Evolutionary conservation across 2,888 invertebrate species (phyloP), one percentile per base, ranked within the genome.

Genomic region (Athalia circularis): DNA sequence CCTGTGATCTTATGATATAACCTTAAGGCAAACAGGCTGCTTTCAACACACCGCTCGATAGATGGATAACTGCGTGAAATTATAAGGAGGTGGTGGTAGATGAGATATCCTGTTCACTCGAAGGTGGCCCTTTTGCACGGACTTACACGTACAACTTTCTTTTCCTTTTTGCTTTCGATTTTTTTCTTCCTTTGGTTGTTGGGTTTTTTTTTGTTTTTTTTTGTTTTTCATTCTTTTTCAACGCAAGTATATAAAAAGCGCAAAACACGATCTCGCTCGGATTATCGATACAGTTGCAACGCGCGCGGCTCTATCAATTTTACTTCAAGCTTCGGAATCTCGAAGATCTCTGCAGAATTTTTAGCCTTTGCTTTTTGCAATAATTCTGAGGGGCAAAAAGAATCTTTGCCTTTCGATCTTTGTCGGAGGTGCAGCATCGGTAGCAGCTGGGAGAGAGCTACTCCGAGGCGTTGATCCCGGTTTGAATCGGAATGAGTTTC

Each of bases 21-120:
- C 75, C 75, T 64, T 62, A 75, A 75, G 75, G 75, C 75, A 75
- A 75, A 75, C 62, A 75, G 75, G 75, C 75, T 75, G 75, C 75
- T 75, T 75, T 75, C 75, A 75, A 64, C 75, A 62, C 61, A 64
- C 62, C 75, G 75, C 62, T 75, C 75, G 75, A 75, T 75, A 75
- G 75, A 50, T 72, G 72, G 72, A 72, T 75, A 75, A 75, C 75
- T 75, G 75, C 75, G 61, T 75, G 75, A 75, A 75, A 75, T 75
- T 75, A 75, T 75, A 75, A 75, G 62, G 75, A 61, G 75, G 75
- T 75, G 52, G 62, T 75, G 62, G 62, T 59, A 59, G 72, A 57
- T 72, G 72, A 72, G 59, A 72, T 54, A 54, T 72, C 72, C 57
- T 72, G 72, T 59, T 72, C 72, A 59, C 45, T 47, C 43, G 54